These are phyloP conservation scores for Cheilosia soror DNA, from an alignment of 2,888 invertebrate species.

Conservation along the genomic window DNA sequence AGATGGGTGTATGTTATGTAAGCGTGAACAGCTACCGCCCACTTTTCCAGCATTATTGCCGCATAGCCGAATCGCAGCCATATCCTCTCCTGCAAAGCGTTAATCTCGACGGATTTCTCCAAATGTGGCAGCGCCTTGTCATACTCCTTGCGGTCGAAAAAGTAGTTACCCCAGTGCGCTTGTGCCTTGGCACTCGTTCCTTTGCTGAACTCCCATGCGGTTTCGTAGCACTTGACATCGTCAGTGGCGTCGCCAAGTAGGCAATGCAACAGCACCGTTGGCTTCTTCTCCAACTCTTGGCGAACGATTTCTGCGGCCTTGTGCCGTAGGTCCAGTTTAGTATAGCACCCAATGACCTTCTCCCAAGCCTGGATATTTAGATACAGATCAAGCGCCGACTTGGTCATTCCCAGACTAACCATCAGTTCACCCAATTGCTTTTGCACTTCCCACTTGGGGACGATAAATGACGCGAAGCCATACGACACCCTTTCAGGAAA, in stretches of 20 bases:
- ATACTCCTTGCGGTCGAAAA: conserved; percentile 90
- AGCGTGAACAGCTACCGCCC: conserved; percentile 92
- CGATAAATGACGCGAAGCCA: conserved; percentile 89
- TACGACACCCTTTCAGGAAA: conserved; percentile 84
- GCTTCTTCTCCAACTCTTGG: conserved; percentile 90
- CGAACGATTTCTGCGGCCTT: conserved; percentile 96
- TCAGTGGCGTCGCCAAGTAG: conserved; percentile 95
- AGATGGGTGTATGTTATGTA: conserved; percentile 94
- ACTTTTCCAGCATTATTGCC: conserved; percentile 90
- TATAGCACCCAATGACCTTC: conserved; percentile 96
- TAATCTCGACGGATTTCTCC: conserved; percentile 92
- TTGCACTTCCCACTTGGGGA: conserved; percentile 91
- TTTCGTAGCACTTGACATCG: conserved; percentile 91
- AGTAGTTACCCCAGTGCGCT: conserved; percentile 93
- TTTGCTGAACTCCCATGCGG: conserved; percentile 95
- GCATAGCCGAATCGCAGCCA: conserved; percentile 95
- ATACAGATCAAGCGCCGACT: conserved; percentile 92
- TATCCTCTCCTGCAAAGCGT: conserved; percentile 93
- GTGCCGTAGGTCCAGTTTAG: conserved; percentile 91
- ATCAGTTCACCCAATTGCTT: conserved; percentile 91
- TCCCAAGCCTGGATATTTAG: conserved; percentile 93
- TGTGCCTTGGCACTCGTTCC: conserved; percentile 93
- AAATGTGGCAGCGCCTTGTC: conserved; percentile 91
- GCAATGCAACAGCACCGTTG: conserved; percentile 94
- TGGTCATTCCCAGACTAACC: conserved; percentile 91